Base-by-base conservation (phyloP, 2,797 vertebrate species). In the Delichon dasypus region DNA sequence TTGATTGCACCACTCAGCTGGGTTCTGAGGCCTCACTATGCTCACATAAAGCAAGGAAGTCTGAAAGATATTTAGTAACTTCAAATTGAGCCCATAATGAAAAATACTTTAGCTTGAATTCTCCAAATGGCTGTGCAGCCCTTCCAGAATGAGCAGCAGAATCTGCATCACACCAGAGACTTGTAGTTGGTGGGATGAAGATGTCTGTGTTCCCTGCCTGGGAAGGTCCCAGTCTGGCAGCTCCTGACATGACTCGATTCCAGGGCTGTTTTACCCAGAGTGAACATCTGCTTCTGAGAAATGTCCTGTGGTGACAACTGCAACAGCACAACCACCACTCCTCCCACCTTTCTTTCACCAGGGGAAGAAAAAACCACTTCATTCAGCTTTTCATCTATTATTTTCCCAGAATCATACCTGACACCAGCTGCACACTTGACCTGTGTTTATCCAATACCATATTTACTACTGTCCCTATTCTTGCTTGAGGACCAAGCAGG, bases 61-160 rank as follows among this genome's bases (percentile, higher is more conserved):
- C 54, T 10, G 7, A 27, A 62, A 88, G 54, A 34, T 45, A 77
- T 15, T 61, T 45, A 42, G 14, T 61, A 61, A 81, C 32, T 64
- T 61, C 65, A 84, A 90, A 68, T 16, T 57, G 34, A 80, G 29
- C 10, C 17, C 23, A 29, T 45, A 44, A 47, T n/a, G 42, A 58
- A 65, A 62, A 75, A 22, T 12, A 16, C 34, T 90, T 61, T n/a
- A 40, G 7, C 38, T 54, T 62, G 47, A 83, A 68, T 84, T 75
- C 58, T 44, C 54, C 3, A 3, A 38, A 67, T 53, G 3, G 0
- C 13, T 42, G 18, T 0, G 1, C 38, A 60, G 38, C 25, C 47
- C 34, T 68, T 91, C 53, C 22, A 38, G 71, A 75, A 34, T 4
- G 14, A 54, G 21, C 48, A 47, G 27, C 48, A 77, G 68, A 65